These are phyloP conservation scores for Coenobita brevimanus DNA, from an alignment of 1,140 invertebrate species.

Conservation along the genomic window DNA sequence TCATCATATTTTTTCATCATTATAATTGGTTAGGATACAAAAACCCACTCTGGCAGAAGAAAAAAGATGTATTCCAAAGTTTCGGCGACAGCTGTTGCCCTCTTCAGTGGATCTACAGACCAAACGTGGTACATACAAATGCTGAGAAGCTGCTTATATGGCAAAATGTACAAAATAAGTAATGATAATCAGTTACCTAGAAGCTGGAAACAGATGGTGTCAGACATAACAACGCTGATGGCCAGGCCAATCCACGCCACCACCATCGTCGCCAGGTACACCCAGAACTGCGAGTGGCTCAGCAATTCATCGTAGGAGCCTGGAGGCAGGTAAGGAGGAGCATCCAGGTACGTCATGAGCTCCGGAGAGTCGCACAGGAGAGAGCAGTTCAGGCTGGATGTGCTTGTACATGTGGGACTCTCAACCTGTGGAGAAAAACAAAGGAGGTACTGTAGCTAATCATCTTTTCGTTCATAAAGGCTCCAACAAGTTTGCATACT, in stretches of 20 bases:
- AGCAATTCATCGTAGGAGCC: slow-evolving; percentile 51
- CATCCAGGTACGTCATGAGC: slow-evolving; percentile 59
- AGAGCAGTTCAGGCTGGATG: not conserved
- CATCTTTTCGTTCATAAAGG: not conserved
- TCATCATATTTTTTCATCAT: no score
- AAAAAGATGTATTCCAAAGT: slow-evolving; percentile 18
- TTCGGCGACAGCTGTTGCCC: no score
- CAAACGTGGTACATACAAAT: not conserved
- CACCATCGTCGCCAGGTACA: slow-evolving; percentile 76
- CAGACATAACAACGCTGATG: slow-evolving; percentile 85
- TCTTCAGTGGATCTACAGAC: no score
- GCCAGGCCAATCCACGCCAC: slow-evolving; percentile 88
- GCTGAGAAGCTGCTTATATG: slow-evolving; percentile 14
- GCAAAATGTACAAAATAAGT: not conserved
- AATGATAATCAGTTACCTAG: slow-evolving; percentile 78
- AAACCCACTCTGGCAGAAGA: no score
- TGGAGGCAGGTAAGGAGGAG: slow-evolving; percentile 36
- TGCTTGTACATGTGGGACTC: not conserved
- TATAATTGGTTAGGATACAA: no score
- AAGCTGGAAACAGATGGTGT: slow-evolving; percentile 87
- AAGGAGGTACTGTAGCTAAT: not conserved
- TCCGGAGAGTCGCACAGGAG: slow-evolving; percentile 28
- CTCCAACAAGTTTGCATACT: no score
- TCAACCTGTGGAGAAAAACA: not conserved
- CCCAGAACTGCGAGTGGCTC: slow-evolving; percentile 63